Evolutionary conservation across 2,888 invertebrate genomes (phyloP), one percentile per base, ranked within the genome.

Genomic region (Agrypnus murinus): DNA sequence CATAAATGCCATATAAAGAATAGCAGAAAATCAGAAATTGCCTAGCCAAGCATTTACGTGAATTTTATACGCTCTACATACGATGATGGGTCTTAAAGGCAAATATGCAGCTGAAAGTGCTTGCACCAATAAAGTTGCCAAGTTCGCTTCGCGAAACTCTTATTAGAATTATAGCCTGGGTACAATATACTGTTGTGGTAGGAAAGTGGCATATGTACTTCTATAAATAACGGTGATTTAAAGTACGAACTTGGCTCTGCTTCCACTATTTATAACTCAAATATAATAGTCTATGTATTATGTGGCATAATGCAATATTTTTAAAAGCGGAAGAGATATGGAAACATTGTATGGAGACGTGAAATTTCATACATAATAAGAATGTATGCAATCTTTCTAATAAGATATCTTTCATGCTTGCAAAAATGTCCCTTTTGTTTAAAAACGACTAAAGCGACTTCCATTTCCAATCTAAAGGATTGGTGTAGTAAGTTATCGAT

Each of bases 191-290:
- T 55, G 48, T 48, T 48, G 55, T 55, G 55, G 55, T 55, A 32
- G 55, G 55, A 55, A 55, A 55, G 55, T 55, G 55, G 55, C 55
- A 55, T 55, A 55, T 48, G 48, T 55, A 55, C 55, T 32, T 38
- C 55, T 55, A 55, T 55, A 55, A 55, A 55, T 55, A 55, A 55
- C 36, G 55, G 36, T 55, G 55, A 55, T 55, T 55, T 55, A 55
- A 32, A 53, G 15, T 55, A 55, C 55, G 55, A 55, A 55, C 55
- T 55, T 55, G 36, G 55, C 36, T 31, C 55, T 55, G 55, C 55
- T 55, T 50, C 55, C 32, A 55, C 36, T 55, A 55, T 55, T 55
- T 55, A 55, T 55, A 55, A 55, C 55, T 36, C 36, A 36, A 55
- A 19, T 36, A 40, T 40, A 55, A 55, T 55, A 34, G 48, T 14